Base-by-base conservation (phyloP, 1,140 invertebrate species). In the Drosophila persimilis region DNA sequence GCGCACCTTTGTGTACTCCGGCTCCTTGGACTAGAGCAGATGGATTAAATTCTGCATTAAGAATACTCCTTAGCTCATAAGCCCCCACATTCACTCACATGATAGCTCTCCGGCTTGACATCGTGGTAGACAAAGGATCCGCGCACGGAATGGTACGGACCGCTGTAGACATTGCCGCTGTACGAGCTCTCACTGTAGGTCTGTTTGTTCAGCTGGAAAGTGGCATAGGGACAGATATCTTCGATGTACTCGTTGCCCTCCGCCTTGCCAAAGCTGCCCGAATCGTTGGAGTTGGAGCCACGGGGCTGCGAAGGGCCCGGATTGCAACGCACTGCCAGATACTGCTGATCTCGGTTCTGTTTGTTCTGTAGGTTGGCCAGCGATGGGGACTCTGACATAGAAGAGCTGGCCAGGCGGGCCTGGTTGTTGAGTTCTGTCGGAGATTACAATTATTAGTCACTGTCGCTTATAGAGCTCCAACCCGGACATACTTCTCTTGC, bases 61-160 rank as follows among this genome's bases (percentile, higher is more conserved):
- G 5, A 3, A 9, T 45, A 31, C 6, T 0, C 35, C 5, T 24
- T 29, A 1, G 48, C 20, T 11, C 6, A 9, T 11, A 6, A 2
- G 5, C 15, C 17, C 41, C 24, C 47, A 48, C 22, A 31, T n/a
- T 1, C 5, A 92, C 92, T 92, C 90, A 93, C 92, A 91, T 93
- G 92, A 91, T 91, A 91, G 53, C 73, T 90, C 52, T 91, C 93
- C 45, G 93, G 93, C 91, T 95, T 95, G 61, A 95, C 93, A 92
- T 97, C 96, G 92, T 97, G 96, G 92, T 97, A 97, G 71, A 97
- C 96, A 93, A 97, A 97, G 70, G 96, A 97, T 60, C 96, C 96
- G 58, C 96, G 93, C 52, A 97, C 96, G 50, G 96, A 95, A 91
- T 96, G 95, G 92, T 96, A 96, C 63, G 95, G 95, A 2, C 95